Evolutionary conservation across 2,797 vertebrate genomes (phyloP), one percentile per base, ranked within the genome.

Genomic region (Xiphorhynchus erythropygius): DNA sequence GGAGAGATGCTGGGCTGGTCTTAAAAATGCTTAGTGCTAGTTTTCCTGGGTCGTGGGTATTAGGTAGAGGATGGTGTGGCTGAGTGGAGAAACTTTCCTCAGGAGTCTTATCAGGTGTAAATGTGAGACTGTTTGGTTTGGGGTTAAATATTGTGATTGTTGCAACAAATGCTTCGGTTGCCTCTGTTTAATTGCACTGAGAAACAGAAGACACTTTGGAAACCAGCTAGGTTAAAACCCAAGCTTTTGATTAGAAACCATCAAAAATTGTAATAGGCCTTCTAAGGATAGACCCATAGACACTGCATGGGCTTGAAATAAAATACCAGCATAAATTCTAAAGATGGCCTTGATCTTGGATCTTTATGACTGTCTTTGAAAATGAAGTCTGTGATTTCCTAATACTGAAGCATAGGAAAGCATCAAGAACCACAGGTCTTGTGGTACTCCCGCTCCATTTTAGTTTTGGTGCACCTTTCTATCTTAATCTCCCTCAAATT

Each of bases 391-490:
- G 5, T 69, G 33, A 10, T 80, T 90, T 89, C 57, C 32, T 59
- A 17, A 17, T 62, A 10, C 52, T 9, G 19, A 76, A 73, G 15
- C 1, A 0, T 3, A 60, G 47, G 49, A 77, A 41, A 44, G 47
- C 35, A 44, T 33, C 47, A 83, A 49, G 35, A 85, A 24, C 35
- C n/a, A 53, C 18, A 30, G 17, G 2, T 65, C 32, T 4, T 56
- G 11, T 4, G 5, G 13, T 59, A 13, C 33, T 69, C 19, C n/a
- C 9, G 7, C 39, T 55, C 28, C 2, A 0, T 10, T 80, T 16
- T 44, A 67, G 37, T 83, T 91, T 44, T n/a, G 33, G 8, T 62
- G 30, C 42, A 67, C 44, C 22, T 82, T 82, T 76, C 33, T 82
- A 1, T 49, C n/a, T 81, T 78, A 49, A 64, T 73, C 32, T 25